Base-by-base conservation (phyloP, 2,888 invertebrate genomes). In the Ochlodes sylvanus region DNA sequence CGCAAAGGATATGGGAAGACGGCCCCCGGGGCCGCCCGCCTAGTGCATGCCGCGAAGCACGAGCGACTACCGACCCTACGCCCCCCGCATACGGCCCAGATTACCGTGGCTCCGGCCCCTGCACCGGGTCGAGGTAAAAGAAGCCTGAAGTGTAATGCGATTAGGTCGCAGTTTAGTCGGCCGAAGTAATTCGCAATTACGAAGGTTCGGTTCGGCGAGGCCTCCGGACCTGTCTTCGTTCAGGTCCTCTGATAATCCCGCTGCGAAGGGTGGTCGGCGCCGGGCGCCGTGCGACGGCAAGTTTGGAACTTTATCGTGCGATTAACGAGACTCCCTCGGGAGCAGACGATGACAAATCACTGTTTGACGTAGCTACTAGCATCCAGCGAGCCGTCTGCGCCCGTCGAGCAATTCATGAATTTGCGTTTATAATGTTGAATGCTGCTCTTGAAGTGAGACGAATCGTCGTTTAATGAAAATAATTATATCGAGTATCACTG, bases 1-100 rank as follows among this genome's bases (percentile, higher is more conserved):
- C 62, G 68, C 50, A 69, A 60, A 58, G 69, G 69, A 71, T 71
- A 69, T 64, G 70, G 69, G 69, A 71, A 69, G 71, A 65, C 63
- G 70, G 42, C 68, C 72, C 70, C 72, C 47, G 70, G 69, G 70
- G 69, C 63, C 56, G 63, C 63, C 64, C 62, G 60, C 62, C 69
- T 67, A 66, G 69, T 71, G 66, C 70, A 69, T 55, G 44, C 63
- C 63, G 38, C 42, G 4, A 32, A 34, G 1, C 10, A 34, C 58
- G 42, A 17, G 38, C 65, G 15, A 60, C 10, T 42, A 27, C 3
- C 41, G 66, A 7, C 58, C 32, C 52, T 66, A 54, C 17, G 3
- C 4, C 12, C 9, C 1, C 42, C 52, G 9, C 14, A 50, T 50
- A 54, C 38, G 66, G 66, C 42, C 19, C 52, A 21, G 10, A 66